Evolutionary conservation across 2,888 invertebrate species (phyloP).

Genomic region (Metopia argyrocephala): DNA sequence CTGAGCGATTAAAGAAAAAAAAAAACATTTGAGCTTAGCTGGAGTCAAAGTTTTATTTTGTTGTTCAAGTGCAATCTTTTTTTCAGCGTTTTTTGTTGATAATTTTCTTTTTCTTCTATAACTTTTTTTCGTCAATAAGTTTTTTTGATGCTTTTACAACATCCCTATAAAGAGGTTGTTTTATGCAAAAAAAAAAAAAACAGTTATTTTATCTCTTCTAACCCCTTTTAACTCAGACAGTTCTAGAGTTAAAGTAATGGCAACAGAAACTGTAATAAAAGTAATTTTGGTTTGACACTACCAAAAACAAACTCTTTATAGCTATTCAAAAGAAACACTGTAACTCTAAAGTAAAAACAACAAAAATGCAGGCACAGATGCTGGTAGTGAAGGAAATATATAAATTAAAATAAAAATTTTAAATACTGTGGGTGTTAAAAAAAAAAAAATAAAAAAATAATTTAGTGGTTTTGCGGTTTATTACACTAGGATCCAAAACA

Average conservation of each 20-base stretch:
- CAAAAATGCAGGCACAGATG: constrained; percentile 39
- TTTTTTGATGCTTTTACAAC: constrained; percentile 30
- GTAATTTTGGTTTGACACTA: constrained; percentile 54
- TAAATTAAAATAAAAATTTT: constrained; percentile 14
- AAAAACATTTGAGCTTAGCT: constrained; percentile 37
- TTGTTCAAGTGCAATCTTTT: constrained; percentile 47
- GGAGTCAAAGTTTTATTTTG: constrained; percentile 14
- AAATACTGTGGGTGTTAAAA: background rate
- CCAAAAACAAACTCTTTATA: constrained; percentile 19
- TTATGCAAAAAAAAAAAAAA: too few relatives aligned
- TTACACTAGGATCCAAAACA: background rate
- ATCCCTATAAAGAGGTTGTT: too few relatives aligned
- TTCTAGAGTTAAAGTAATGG: constrained; percentile 43
- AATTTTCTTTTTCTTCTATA: background rate
- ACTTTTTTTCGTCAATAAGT: background rate
- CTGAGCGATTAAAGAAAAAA: background rate
- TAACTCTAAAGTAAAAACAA: constrained; percentile 13
- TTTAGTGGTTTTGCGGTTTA: constrained; percentile 5
- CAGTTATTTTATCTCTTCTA: constrained; percentile 5
- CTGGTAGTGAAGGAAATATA: constrained; percentile 9
- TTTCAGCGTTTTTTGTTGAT: constrained; percentile 34
- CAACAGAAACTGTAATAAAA: constrained; percentile 51
- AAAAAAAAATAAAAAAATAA: background rate
- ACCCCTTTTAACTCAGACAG: constrained; percentile 14
- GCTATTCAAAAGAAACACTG: background rate